A percentile compares a stretch with the other conserved stretches of the same genome.
phyloP scores from a whole-genome alignment of 2,797 vertebrate genomes.

The Syngnathus acus region DNA sequence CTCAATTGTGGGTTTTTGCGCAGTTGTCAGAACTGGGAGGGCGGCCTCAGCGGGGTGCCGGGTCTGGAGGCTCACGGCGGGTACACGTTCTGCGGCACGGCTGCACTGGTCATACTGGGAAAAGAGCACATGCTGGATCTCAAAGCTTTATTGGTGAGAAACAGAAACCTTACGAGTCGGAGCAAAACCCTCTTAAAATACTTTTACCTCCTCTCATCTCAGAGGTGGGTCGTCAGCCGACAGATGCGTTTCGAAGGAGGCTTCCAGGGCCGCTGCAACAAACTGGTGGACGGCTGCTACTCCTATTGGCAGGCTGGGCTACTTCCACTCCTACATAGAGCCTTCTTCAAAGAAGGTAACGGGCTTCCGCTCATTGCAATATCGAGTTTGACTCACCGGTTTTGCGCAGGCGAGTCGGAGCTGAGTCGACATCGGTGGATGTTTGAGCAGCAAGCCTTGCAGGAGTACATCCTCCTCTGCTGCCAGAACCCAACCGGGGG shows the following conservation, averaged over 20 bases:
- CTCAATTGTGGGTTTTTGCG: background rate
- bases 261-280: slow-evolving; percentile 96
- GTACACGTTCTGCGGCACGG: slow-evolving; percentile 92
- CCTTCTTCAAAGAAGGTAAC: slow-evolving; percentile 80
- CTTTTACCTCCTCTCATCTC: slow-evolving; percentile 2
- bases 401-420: slow-evolving; percentile 73
- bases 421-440: slow-evolving; percentile 88
- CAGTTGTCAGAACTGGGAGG: slow-evolving; percentile 96
- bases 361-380: background rate
- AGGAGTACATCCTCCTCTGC: slow-evolving; percentile 95
- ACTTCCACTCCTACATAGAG: slow-evolving; percentile 86
- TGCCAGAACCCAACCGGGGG: slow-evolving; percentile 91
- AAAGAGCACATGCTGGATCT: slow-evolving; percentile 87
- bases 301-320: slow-evolving; percentile 98
- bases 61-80: slow-evolving; percentile 94
- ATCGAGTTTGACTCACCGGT: background rate
- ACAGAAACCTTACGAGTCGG: too few species aligned
- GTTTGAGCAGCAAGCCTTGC: slow-evolving; percentile 91
- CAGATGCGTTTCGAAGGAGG: slow-evolving; percentile 96
- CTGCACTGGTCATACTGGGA: slow-evolving; percentile 87
- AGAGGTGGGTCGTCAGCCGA: slow-evolving; percentile 89
- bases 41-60: slow-evolving; percentile 87
- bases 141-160: slow-evolving; percentile 83
- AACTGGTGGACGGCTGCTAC: slow-evolving; percentile 96
- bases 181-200: background rate